A percentile compares a stretch with the other conserved stretches of the same genome.
phyloP scores from a whole-genome alignment of 2,888 invertebrate species.

The Chymomyza fuscimana region DNA sequence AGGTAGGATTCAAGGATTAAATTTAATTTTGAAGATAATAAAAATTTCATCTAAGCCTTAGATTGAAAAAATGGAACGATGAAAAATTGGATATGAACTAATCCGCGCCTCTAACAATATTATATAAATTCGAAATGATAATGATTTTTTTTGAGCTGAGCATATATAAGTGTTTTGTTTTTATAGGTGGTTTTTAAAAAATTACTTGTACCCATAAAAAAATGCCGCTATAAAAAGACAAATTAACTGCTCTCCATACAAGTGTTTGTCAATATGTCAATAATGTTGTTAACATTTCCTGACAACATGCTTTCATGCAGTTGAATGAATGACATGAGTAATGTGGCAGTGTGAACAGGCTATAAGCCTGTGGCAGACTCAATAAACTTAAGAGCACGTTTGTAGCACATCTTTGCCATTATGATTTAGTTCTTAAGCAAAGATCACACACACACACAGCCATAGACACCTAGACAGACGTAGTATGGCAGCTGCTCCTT shows the following conservation, averaged over 20 bases:
- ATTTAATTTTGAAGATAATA: too few relatives aligned
- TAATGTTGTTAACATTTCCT: not conserved
- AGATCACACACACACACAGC: slow-evolving; percentile 21
- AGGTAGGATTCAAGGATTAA: too few relatives aligned
- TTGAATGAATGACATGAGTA: not conserved
- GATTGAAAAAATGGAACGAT: too few relatives aligned
- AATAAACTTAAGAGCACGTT: slow-evolving; percentile 32
- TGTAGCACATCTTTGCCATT: slow-evolving; percentile 38
- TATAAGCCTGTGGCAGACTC: slow-evolving; percentile 20
- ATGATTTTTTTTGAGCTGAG: too few relatives aligned
- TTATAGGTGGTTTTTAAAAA: too few relatives aligned
- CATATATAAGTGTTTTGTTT: too few relatives aligned
- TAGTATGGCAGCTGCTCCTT: not conserved
- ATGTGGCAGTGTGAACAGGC: not conserved
- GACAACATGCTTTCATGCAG: not conserved
- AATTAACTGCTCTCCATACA: not conserved
- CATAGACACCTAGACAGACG: slow-evolving; percentile 14
- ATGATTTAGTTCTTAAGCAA: slow-evolving; percentile 58
- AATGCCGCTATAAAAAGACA: too few relatives aligned
- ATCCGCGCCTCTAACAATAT: too few relatives aligned
- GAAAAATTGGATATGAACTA: too few relatives aligned
- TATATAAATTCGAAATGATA: too few relatives aligned
- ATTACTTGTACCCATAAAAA: too few relatives aligned
- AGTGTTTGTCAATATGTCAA: not conserved
- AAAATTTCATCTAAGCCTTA: too few relatives aligned